Evolutionary conservation across 92 coral and sea anemone genomes (phyloP).

Genomic region (Siderastrea siderea): DNA sequence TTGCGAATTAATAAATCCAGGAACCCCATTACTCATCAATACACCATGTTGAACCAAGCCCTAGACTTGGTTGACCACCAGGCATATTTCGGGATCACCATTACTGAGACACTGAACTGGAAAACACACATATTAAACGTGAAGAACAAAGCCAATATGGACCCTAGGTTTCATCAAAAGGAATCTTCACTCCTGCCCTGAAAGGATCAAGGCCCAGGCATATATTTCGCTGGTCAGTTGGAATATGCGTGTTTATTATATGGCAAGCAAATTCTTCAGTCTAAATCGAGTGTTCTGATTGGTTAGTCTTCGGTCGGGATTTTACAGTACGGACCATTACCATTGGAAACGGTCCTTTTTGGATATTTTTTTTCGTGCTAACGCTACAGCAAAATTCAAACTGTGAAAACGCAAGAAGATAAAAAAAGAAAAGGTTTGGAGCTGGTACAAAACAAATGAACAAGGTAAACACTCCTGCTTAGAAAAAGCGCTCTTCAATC

Average conservation of each 20-base stretch:
- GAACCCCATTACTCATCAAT: slow-evolving; percentile 34
- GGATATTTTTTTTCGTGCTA: too few relatives aligned
- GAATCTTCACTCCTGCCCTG: slow-evolving; percentile 28
- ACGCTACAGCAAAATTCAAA: too few relatives aligned
- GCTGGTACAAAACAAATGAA: too few relatives aligned
- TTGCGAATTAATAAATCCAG: slow-evolving; percentile 36
- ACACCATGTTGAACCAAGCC: slow-evolving; percentile 49
- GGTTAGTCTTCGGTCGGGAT: too few relatives aligned
- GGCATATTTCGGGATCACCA: slow-evolving; percentile 27
- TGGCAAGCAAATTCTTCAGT: too few relatives aligned
- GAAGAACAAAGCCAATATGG: slow-evolving; percentile 41
- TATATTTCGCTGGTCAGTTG: neutral
- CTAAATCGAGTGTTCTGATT: too few relatives aligned
- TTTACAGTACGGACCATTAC: too few relatives aligned
- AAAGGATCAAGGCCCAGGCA: neutral
- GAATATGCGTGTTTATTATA: neutral
- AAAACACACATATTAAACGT: slow-evolving; percentile 23
- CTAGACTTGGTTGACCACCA: slow-evolving; percentile 34
- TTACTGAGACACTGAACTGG: slow-evolving; percentile 40
- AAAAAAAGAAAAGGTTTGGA: too few relatives aligned
- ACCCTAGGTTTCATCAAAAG: slow-evolving; percentile 43
- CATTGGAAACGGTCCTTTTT: too few relatives aligned
- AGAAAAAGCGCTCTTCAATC: too few relatives aligned
- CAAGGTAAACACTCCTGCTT: too few relatives aligned
- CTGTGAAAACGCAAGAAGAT: too few relatives aligned